Conservation (phyloP, 2,888 invertebrate genomes). For the Cyclophora albipunctata region DNA sequence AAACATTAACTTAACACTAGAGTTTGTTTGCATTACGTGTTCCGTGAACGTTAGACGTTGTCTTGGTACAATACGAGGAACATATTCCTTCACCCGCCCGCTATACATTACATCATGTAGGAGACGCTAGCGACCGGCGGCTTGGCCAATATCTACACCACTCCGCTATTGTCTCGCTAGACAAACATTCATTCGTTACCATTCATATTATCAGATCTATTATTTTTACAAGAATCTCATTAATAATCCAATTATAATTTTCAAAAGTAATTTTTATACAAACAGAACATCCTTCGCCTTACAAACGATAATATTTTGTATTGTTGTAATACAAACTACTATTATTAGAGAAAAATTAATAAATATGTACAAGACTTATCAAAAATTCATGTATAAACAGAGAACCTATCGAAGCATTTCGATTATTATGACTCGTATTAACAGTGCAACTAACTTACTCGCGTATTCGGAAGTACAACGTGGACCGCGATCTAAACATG, state of each 20-base stretch:
- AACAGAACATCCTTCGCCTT: conserved; percentile 13
- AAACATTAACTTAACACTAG: conserved; percentile 45
- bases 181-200: conserved; percentile 27
- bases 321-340: conserved; percentile 33
- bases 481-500: conserved; percentile 9
- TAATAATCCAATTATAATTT: conserved; percentile 21
- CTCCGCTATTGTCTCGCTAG: conserved; percentile 23
- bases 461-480: not conserved
- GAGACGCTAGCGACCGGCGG: conserved; percentile 2
- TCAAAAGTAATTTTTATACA: conserved; percentile 18
- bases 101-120: too few relatives aligned
- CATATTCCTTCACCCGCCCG: conserved; percentile 1
- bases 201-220: conserved; percentile 36
- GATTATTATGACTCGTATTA: conserved; percentile 10
- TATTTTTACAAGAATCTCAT: conserved; percentile 30
- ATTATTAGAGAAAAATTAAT: conserved; percentile 33
- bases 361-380: conserved; percentile 42
- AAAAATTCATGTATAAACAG: conserved; percentile 14
- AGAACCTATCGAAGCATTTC: conserved; percentile 11
- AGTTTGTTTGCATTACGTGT: conserved; percentile 8
- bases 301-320: conserved; percentile 16
- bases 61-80: conserved; percentile 9
- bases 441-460: too few relatives aligned
- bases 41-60: conserved; percentile 6
- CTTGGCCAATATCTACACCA: conserved; percentile 21